phyloP scores from a whole-genome alignment of 2,888 invertebrate genomes.

The Dysmachus trigonus region DNA sequence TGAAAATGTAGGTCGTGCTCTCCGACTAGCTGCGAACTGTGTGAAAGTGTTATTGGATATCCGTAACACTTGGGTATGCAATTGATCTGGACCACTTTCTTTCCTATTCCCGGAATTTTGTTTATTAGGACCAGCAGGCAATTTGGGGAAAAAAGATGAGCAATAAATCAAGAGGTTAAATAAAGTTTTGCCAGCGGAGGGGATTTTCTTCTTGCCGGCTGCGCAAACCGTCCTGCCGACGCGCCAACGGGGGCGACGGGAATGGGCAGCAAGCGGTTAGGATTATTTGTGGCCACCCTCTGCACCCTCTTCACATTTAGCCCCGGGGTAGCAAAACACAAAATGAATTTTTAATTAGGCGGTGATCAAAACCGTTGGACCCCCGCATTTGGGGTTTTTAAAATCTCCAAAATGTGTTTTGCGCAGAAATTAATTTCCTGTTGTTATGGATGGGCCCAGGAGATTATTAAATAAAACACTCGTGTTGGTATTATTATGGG shows the following conservation, averaged over 20 bases:
- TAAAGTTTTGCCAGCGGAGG: not conserved
- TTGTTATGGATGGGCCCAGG: too few species aligned
- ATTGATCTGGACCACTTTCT: slow-evolving; percentile 25
- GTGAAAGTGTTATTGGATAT: slow-evolving; percentile 1
- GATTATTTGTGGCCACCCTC: not conserved
- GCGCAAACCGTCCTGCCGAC: not conserved
- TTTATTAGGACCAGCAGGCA: slow-evolving; percentile 17
- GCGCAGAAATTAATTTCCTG: not conserved
- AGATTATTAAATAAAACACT: too few species aligned
- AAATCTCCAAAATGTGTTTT: not conserved
- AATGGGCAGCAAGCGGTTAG: not conserved
- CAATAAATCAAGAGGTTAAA: slow-evolving; percentile 28
- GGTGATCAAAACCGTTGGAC: not conserved
- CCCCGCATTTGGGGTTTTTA: not conserved
- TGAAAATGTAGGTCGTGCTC: slow-evolving; percentile 26
- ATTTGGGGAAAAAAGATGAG: slow-evolving; percentile 1
- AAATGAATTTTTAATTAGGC: not conserved
- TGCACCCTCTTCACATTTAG: not conserved
- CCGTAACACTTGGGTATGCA: slow-evolving; percentile 11
- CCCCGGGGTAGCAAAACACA: not conserved
- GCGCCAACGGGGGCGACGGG: too few species aligned
- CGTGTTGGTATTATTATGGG: too few species aligned
- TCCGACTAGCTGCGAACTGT: not conserved
- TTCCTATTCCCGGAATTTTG: slow-evolving; percentile 24
- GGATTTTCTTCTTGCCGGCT: not conserved